A percentile compares a stretch with the other conserved stretches of the same genome.
phyloP scores from a whole-genome alignment of 2,888 invertebrate species.

The Sympetrum striolatum region DNA sequence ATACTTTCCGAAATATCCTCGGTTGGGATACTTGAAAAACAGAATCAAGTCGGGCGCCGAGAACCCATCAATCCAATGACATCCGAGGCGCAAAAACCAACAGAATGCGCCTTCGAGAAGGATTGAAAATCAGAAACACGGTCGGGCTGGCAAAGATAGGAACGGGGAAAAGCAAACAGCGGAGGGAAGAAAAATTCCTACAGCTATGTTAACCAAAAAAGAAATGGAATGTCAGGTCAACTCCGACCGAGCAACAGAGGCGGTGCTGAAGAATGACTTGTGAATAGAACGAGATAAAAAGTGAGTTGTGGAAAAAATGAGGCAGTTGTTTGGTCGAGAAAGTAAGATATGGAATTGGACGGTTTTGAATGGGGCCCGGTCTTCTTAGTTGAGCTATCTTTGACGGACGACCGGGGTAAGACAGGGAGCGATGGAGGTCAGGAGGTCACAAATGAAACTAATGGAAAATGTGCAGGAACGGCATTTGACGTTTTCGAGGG shows the following conservation, averaged over 20 bases:
- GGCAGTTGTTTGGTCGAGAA: neutral
- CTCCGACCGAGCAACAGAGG: neutral
- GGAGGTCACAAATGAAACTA: neutral
- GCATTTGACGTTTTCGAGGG: neutral
- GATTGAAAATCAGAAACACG: neutral
- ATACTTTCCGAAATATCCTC: neutral
- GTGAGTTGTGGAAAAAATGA: neutral
- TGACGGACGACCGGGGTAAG: neutral
- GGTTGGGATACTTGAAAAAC: neutral
- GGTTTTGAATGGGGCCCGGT: neutral
- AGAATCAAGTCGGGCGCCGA: neutral
- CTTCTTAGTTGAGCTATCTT: neutral
- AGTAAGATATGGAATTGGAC: neutral
- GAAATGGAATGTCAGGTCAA: conserved; percentile 15
- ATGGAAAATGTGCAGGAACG: neutral
- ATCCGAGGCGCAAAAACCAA: neutral
- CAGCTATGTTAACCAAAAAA: conserved; percentile 6
- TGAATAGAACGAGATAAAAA: neutral
- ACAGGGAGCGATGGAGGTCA: neutral
- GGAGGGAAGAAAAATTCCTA: neutral
- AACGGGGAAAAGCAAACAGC: neutral
- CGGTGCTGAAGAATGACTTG: neutral
- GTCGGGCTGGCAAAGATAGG: neutral
- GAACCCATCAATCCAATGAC: neutral
- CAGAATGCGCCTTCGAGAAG: neutral